These are phyloP conservation scores for Miichthys miiuy DNA, from an alignment of 2,797 vertebrate species.

Conservation along the genomic window DNA sequence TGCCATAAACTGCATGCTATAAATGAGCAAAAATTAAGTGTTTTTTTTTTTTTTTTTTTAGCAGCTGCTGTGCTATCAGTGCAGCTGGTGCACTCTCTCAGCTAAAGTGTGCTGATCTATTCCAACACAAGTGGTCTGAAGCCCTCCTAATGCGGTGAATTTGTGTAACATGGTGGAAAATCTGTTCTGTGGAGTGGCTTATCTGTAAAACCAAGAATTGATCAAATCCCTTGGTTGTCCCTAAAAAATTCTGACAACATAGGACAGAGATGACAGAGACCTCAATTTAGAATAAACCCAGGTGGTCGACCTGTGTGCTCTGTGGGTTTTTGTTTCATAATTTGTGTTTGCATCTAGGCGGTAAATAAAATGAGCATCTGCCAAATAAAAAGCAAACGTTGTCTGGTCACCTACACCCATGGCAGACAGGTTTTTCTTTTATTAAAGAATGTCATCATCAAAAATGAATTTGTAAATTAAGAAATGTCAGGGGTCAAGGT, in stretches of 20 bases:
- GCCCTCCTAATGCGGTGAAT: background rate
- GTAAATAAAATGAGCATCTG: background rate
- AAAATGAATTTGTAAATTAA: background rate
- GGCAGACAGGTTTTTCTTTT: background rate
- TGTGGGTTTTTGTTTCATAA: background rate
- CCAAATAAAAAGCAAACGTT: background rate
- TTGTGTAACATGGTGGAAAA: slow-evolving; percentile 1
- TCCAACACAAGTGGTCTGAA: slow-evolving; percentile 10
- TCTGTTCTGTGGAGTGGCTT: background rate
- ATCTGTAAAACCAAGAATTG: slow-evolving; percentile 4
- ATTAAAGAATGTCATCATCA: background rate
- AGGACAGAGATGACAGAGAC: background rate
- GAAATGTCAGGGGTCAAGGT: background rate
- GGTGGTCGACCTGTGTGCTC: background rate
- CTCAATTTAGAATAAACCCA: background rate
- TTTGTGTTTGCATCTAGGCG: background rate
- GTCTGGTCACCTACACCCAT: background rate
- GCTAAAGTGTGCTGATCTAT: slow-evolving; percentile 13
- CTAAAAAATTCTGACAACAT: background rate
- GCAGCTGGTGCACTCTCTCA: slow-evolving; percentile 39
- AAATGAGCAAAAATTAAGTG: slow-evolving; percentile 35
- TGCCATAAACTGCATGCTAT: slow-evolving; percentile 30
- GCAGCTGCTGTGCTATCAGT: slow-evolving; percentile 33
- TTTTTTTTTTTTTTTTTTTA: slow-evolving; percentile 9
- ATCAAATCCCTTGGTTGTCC: background rate